A percentile compares a stretch with the other conserved stretches of the same genome.
These are phyloP conservation scores for Cremastinae sp. DNA, from an alignment of 2,888 invertebrate genomes.

Conservation along the genomic window DNA sequence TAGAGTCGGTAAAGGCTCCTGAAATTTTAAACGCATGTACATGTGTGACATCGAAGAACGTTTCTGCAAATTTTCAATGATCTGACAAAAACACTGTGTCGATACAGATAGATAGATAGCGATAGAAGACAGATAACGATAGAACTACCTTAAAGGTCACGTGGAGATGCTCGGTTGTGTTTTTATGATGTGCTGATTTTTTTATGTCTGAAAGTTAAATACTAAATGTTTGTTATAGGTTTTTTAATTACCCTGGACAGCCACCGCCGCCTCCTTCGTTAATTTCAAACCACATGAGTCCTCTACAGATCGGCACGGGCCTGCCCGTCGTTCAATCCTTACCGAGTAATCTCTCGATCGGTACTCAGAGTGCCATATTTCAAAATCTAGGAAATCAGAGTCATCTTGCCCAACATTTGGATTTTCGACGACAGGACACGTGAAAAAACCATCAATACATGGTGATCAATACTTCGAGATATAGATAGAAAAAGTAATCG, in stretches of 20 bases:
- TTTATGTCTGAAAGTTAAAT: no score
- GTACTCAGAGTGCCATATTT: slow-evolving; percentile 72
- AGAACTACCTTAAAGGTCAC: no score
- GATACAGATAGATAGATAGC: no score
- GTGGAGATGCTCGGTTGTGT: no score
- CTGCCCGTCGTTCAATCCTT: slow-evolving; percentile 76
- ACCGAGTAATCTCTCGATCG: slow-evolving; percentile 73
- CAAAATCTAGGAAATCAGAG: slow-evolving; percentile 70
- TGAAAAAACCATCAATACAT: no score
- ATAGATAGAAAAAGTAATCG: slow-evolving; percentile 6
- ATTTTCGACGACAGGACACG: slow-evolving; percentile 75
- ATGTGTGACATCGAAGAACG: no score
- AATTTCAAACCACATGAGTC: slow-evolving; percentile 78
- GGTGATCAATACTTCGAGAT: slow-evolving; percentile 1
- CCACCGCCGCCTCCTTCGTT: slow-evolving; percentile 78
- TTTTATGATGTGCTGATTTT: no score
- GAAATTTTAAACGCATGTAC: no score
- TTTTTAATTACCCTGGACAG: slow-evolving; percentile 82
- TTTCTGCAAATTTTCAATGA: no score
- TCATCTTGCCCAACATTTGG: slow-evolving; percentile 73
- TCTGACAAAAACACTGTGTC: no score
- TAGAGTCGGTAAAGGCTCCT: no score
- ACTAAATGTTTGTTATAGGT: slow-evolving; percentile 80
- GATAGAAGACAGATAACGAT: no score
- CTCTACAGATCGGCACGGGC: slow-evolving; percentile 71